Evolutionary conservation across 2,113 vertebrate genomes (phyloP), one percentile per base, ranked within the genome.

Genomic region (Hippoglossus stenolepis): DNA sequence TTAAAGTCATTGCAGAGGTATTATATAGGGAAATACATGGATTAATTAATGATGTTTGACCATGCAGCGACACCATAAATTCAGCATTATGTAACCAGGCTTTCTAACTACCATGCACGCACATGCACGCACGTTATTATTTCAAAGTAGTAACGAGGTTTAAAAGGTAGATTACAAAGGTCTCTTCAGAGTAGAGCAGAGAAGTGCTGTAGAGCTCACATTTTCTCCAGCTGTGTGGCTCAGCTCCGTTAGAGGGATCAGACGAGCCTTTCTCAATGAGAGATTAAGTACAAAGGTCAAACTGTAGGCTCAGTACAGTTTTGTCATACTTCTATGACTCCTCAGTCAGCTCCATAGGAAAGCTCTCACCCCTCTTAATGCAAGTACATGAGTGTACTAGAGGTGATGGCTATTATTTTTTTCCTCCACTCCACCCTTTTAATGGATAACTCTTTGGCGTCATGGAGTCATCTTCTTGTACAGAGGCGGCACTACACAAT

Each of bases 401-500:
- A 87, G 54, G 82, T 77, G 63, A 83, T 77, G 63, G 80, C 58
- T 67, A 63, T 73, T 83, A 1, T 80, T 77, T 45, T 2, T 0
- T 8, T 8, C 8, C 12, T 70, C 43, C 4, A 40, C 40, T 75
- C n/a, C 23, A 53, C 56, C 67, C 57, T 77, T 88, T 87, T 84
- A 89, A 84, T 74, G 53, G 78, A 88, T 77, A 80, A 76, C 79
- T 80, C 73, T 85, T 76, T 90, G 61, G 59, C 87, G 58, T 79
- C 69, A 65, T 76, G 64, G 75, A 83, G 84, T 84, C 74, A 76
- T 84, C 38, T 84, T 85, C 38, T 83, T 89, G 78, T 86, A 87
- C 79, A 83, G 58, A 84, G 65, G 71, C 74, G 74, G 80, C 73
- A 73, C 84, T 89, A 86, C 57, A 78, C 83, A 79, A 90, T 93